Conservation (phyloP, 2,113 vertebrate genomes). For the Tachysurus vachellii region DNA sequence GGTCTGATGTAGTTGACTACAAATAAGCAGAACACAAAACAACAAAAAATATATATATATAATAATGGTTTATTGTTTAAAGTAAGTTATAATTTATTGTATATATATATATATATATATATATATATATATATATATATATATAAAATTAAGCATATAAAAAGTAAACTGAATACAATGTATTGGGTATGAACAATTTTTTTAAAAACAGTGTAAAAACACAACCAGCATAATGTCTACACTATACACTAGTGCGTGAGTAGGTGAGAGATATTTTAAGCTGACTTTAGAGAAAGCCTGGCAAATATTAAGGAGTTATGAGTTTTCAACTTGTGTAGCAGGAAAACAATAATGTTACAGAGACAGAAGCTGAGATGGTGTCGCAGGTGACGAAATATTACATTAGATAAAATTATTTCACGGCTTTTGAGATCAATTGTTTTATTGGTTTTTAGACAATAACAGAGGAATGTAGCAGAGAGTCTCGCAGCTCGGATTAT, state of each 20-base stretch:
- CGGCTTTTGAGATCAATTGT: neutral
- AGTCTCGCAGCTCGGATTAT: neutral
- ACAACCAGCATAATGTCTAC: neutral
- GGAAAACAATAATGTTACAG: neutral
- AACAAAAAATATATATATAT: neutral
- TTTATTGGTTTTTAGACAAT: neutral
- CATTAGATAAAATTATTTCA: neutral
- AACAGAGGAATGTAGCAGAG: neutral
- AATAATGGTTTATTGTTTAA: too few relatives aligned
- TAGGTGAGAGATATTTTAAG: neutral
- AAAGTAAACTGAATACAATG: neutral
- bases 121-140: neutral
- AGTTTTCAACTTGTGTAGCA: neutral
- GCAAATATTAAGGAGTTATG: neutral
- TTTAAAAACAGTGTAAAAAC: neutral
- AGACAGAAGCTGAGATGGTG: neutral
- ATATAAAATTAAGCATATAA: neutral
- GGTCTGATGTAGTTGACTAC: neutral
- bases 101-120: neutral
- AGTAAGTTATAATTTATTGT: too few relatives aligned
- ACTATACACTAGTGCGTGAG: too few relatives aligned
- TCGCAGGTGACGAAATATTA: slow-evolving; percentile 11
- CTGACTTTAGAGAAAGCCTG: neutral
- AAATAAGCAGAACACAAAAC: neutral
- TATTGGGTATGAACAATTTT: neutral